Conservation (phyloP, 1,140 invertebrate species). For the Diabrotica undecimpunctata region DNA sequence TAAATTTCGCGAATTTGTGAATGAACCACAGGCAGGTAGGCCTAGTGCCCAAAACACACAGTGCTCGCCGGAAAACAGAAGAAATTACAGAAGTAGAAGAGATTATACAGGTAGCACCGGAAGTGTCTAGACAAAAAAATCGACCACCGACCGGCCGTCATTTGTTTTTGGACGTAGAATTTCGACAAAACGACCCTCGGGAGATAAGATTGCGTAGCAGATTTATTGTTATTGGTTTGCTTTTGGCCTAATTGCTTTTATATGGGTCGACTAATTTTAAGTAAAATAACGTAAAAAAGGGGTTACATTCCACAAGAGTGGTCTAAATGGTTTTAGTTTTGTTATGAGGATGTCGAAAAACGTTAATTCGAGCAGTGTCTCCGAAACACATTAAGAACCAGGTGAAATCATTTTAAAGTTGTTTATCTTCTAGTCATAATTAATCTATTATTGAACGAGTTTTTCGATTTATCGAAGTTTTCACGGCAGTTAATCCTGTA, state of each 20-base stretch:
- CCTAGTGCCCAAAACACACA: not conserved
- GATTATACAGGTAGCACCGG: conserved; percentile 1
- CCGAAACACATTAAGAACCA: not conserved
- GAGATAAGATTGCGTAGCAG: conserved; percentile 1
- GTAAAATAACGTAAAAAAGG: not conserved
- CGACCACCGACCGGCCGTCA: not conserved
- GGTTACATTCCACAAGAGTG: not conserved
- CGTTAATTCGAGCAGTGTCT: not conserved
- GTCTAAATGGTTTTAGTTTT: not conserved
- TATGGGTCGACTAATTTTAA: not conserved
- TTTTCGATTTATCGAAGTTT: no score
- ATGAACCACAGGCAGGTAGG: not conserved
- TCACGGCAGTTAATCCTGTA: no score
- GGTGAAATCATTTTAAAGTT: no score
- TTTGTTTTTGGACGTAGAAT: not conserved
- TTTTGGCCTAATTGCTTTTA: not conserved
- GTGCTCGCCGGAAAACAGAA: not conserved
- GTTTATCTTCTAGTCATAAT: no score
- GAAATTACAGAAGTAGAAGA: not conserved
- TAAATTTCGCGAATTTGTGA: conserved; percentile 3
- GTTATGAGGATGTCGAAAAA: conserved; percentile 8
- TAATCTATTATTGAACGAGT: no score
- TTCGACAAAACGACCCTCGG: no score
- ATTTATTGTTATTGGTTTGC: not conserved
- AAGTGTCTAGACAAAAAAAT: conserved; percentile 10